These are phyloP conservation scores for Diploscapter pachys DNA, from an alignment of 1,140 invertebrate genomes.

Conservation along the genomic window DNA sequence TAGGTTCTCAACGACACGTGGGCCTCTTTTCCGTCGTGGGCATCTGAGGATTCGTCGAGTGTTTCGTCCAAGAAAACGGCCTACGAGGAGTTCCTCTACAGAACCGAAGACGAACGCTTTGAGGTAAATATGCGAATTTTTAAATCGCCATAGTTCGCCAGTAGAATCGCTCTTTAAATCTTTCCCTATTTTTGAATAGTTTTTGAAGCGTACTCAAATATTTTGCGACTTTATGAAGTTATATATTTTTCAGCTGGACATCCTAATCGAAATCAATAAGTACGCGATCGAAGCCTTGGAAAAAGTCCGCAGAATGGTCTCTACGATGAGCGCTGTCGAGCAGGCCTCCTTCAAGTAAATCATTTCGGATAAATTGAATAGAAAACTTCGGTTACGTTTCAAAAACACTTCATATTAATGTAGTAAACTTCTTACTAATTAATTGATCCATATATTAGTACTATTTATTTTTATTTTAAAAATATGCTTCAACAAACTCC, in stretches of 20 bases:
- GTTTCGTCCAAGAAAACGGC: conserved; percentile 93
- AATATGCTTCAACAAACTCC: too few relatives aligned
- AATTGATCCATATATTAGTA: too few relatives aligned
- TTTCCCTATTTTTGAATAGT: conserved; percentile 11
- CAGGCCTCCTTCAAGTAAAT: conserved; percentile 67
- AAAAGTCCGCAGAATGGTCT: conserved; percentile 83
- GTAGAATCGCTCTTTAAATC: too few relatives aligned
- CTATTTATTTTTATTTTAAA: too few relatives aligned
- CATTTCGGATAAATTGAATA: background rate
- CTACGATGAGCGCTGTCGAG: conserved; percentile 82
- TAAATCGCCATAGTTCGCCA: background rate
- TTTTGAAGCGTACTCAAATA: conserved; percentile 2
- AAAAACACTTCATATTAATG: background rate
- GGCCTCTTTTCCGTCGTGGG: conserved; percentile 97
- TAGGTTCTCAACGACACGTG: conserved; percentile 90
- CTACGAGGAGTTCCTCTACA: conserved; percentile 95
- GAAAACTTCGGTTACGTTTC: background rate
- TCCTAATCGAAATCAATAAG: conserved; percentile 92
- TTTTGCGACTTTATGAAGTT: conserved; percentile 1
- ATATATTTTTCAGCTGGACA: conserved; percentile 74
- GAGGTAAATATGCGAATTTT: conserved; percentile 60
- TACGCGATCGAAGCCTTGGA: conserved; percentile 87
- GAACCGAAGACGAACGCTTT: conserved; percentile 90
- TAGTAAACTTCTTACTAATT: too few relatives aligned
- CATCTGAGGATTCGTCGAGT: conserved; percentile 94